These are phyloP conservation scores for Tenodera sinensis DNA, from an alignment of 2,888 invertebrate genomes.

Conservation along the genomic window DNA sequence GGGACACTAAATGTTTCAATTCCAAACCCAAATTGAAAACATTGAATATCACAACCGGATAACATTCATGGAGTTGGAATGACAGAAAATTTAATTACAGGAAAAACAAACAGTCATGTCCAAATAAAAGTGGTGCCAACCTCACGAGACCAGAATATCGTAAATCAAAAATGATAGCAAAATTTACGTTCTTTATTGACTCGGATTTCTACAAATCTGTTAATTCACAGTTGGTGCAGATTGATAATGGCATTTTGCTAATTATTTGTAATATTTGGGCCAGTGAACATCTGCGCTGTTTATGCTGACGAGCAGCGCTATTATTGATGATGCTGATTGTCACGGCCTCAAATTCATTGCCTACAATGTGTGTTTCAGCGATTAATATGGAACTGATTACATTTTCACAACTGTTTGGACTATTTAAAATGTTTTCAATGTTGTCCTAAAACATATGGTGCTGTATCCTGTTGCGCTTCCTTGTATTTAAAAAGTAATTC, in stretches of 20 bases:
- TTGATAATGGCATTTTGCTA: background rate
- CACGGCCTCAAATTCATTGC: background rate
- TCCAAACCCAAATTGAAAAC: no score
- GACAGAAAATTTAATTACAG: no score
- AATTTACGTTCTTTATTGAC: background rate
- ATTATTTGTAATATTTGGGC: background rate
- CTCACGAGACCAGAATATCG: background rate
- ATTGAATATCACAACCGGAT: no score
- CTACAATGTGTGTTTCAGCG: background rate
- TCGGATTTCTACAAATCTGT: background rate
- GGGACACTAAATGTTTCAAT: no score
- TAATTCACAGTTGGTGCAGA: background rate
- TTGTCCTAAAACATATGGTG: background rate
- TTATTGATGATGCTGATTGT: background rate
- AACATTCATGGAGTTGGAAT: no score
- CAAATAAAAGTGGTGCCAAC: background rate
- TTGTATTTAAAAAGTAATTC: background rate
- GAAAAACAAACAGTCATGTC: background rate
- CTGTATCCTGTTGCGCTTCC: background rate
- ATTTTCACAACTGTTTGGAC: background rate
- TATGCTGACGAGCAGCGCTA: background rate
- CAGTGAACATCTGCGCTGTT: background rate
- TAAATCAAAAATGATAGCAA: background rate
- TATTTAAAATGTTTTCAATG: background rate
- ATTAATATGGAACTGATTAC: background rate